Evolutionary conservation across 2,888 invertebrate genomes (phyloP).

Genomic region (Oxystoma pomonae): DNA sequence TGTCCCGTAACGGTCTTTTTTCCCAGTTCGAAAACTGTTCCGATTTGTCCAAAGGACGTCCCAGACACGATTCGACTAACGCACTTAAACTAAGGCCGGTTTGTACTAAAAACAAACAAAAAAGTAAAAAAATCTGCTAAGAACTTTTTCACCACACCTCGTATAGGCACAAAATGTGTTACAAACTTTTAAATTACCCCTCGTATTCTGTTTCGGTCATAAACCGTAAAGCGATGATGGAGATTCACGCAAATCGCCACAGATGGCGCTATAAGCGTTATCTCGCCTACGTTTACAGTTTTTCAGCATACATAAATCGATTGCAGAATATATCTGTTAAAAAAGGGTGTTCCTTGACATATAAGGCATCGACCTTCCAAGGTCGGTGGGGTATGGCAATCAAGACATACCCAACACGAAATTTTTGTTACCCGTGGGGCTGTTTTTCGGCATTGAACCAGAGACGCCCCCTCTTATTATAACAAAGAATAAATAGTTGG

Average conservation of each 20-base stretch:
- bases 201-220: not conserved
- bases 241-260: no score
- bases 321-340: slow-evolving; percentile 11
- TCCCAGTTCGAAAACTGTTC: slow-evolving; percentile 93
- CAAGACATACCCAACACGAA: slow-evolving; percentile 82
- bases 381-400: slow-evolving; percentile 74
- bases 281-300: no score
- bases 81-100: slow-evolving; percentile 65
- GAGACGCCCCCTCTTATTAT: slow-evolving; percentile 56
- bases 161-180: no score
- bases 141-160: no score
- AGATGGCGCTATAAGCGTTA: not conserved
- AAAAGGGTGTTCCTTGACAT: slow-evolving; percentile 73
- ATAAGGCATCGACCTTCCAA: slow-evolving; percentile 58
- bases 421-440: slow-evolving; percentile 69
- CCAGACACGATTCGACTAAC: slow-evolving; percentile 71
- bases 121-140: not conserved
- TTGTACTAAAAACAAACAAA: slow-evolving; percentile 35
- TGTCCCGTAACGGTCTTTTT: slow-evolving; percentile 69
- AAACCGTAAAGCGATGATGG: no score
- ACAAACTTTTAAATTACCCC: no score
- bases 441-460: slow-evolving; percentile 66
- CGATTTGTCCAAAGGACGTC: slow-evolving; percentile 74
- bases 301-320: no score
- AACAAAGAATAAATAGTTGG: no score